Conservation (phyloP, 2,797 vertebrate species). For the Peromyscus melanophrys region DNA sequence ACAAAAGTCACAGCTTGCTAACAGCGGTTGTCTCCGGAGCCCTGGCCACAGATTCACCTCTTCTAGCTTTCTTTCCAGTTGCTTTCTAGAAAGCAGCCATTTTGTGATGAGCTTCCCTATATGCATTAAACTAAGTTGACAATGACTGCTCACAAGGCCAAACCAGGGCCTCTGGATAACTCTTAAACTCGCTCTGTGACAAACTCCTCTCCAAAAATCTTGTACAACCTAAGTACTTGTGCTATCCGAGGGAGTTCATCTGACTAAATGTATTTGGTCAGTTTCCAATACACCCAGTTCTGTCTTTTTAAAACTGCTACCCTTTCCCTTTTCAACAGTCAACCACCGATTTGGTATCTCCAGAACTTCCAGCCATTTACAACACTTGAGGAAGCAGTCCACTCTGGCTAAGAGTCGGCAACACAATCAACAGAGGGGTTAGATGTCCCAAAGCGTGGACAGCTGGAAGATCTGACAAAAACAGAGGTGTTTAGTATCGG, state of each 20-base stretch:
- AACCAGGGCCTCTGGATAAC: background rate
- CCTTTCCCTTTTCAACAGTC: slow-evolving; percentile 31
- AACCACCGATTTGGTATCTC: background rate
- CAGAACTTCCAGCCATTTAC: slow-evolving; percentile 19
- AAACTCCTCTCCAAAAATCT: slow-evolving; percentile 29
- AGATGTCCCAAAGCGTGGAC: slow-evolving; percentile 35
- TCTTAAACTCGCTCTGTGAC: slow-evolving; percentile 4
- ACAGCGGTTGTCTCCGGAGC: background rate
- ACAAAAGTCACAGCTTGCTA: slow-evolving; percentile 56
- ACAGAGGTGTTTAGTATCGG: background rate
- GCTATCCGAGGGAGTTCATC: slow-evolving; percentile 27
- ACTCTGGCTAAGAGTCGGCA: slow-evolving; percentile 24
- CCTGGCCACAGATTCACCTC: background rate
- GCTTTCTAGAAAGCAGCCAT: slow-evolving; percentile 4
- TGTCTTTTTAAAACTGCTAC: slow-evolving; percentile 29
- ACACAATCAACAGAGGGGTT: slow-evolving; percentile 18
- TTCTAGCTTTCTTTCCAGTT: background rate
- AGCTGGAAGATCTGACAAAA: slow-evolving; percentile 25
- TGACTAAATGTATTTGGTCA: slow-evolving; percentile 38
- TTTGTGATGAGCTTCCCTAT: background rate
- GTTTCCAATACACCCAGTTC: slow-evolving; percentile 28
- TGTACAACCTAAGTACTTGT: slow-evolving; percentile 5
- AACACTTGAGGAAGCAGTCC: slow-evolving; percentile 38
- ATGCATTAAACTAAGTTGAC: background rate
- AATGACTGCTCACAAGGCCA: background rate